These are phyloP conservation scores for Cuculus canorus DNA, from an alignment of 2,797 vertebrate species.

Conservation along the genomic window DNA sequence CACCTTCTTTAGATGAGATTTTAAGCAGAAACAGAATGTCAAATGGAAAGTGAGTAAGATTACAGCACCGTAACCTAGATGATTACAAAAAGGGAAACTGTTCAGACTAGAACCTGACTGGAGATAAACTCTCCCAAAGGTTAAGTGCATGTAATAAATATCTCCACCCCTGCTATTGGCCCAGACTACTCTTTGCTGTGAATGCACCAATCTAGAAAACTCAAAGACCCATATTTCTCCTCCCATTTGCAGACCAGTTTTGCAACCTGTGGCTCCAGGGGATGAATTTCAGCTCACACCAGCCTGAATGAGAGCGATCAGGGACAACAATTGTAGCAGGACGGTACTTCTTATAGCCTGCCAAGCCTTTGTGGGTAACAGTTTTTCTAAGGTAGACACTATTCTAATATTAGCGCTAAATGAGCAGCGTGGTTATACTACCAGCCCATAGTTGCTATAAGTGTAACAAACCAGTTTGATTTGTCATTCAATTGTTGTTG, in stretches of 20 bases:
- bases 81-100: conserved; percentile 46
- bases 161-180: neutral
- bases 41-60: conserved; percentile 46
- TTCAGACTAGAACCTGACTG: conserved; percentile 15
- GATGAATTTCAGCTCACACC: neutral
- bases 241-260: neutral
- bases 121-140: conserved; percentile 10
- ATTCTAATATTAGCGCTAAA: neutral
- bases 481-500: conserved; percentile 48
- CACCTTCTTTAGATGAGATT: neutral
- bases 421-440: neutral
- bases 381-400: neutral
- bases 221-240: neutral
- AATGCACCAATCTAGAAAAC: neutral
- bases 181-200: neutral
- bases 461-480: neutral
- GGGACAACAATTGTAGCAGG: neutral
- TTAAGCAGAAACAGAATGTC: conserved; percentile 18
- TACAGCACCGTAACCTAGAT: neutral
- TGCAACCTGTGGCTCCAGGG: neutral
- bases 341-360: neutral
- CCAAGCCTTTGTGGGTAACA: neutral
- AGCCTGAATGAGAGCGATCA: neutral
- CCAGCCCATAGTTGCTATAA: neutral
- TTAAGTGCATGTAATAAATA: neutral